These are phyloP conservation scores for Denticeps clupeoides DNA, from an alignment of 2,797 vertebrate genomes.

Conservation along the genomic window DNA sequence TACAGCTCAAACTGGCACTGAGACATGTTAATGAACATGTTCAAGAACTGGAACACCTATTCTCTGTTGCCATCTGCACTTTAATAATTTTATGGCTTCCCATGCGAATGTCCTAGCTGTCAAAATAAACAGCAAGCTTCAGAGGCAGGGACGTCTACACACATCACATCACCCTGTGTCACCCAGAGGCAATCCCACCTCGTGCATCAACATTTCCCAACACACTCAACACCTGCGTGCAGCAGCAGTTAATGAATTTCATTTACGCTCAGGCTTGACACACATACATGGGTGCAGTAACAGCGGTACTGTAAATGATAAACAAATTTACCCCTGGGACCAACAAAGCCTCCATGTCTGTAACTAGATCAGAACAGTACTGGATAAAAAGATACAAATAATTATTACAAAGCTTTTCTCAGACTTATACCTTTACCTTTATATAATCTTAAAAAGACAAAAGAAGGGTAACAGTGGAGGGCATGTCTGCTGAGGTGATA, in stretches of 20 bases:
- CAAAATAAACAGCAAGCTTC: conserved; percentile 25
- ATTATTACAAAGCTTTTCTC: too few relatives aligned
- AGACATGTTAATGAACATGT: not conserved
- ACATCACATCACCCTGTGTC: conserved; percentile 24
- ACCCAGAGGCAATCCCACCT: conserved; percentile 20
- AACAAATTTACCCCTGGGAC: too few relatives aligned
- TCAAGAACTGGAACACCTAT: conserved; percentile 17
- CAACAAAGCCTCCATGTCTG: too few relatives aligned
- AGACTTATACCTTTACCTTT: too few relatives aligned
- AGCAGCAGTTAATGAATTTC: not conserved
- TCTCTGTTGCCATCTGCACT: conserved; percentile 25
- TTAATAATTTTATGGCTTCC: conserved; percentile 27
- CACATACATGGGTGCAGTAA: too few relatives aligned
- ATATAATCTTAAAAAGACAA: too few relatives aligned
- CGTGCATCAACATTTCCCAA: conserved; percentile 22
- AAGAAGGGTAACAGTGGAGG: too few relatives aligned
- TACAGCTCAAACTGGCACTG: not conserved
- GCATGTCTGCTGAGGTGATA: too few relatives aligned
- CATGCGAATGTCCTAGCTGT: conserved; percentile 28
- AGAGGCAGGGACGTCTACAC: conserved; percentile 19
- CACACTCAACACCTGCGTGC: not conserved
- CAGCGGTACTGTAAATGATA: too few relatives aligned
- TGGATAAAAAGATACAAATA: too few relatives aligned
- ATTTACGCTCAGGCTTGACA: too few relatives aligned
- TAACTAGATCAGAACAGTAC: too few relatives aligned